These are phyloP conservation scores for Hypomesus transpacificus DNA, from an alignment of 2,113 vertebrate genomes.

Conservation along the genomic window DNA sequence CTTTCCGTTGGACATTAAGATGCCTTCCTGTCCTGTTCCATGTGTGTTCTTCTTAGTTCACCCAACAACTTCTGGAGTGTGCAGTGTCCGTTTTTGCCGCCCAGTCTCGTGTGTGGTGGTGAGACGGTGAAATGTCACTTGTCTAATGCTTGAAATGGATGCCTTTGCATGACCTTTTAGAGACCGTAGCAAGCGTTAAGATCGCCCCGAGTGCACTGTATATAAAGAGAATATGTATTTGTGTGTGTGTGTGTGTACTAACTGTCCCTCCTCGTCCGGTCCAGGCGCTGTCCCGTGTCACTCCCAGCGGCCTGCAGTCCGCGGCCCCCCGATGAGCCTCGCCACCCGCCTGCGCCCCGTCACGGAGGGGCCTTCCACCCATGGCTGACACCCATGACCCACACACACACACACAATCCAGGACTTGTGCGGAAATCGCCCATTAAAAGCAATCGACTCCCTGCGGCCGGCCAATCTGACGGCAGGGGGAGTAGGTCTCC, in stretches of 20 bases:
- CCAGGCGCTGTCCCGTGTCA: slow-evolving; percentile 92
- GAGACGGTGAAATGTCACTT: too few relatives aligned
- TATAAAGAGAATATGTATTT: neutral
- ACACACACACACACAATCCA: neutral
- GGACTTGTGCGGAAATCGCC: too few relatives aligned
- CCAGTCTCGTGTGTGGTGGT: too few relatives aligned
- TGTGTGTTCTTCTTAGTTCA: neutral
- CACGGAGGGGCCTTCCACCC: slow-evolving; percentile 79
- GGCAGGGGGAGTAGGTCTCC: too few relatives aligned
- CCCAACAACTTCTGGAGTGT: neutral
- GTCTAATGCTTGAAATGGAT: too few relatives aligned
- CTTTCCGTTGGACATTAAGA: too few relatives aligned
- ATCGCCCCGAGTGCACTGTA: neutral
- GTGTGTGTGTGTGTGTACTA: neutral
- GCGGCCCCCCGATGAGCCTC: slow-evolving; percentile 89
- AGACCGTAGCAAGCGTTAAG: too few relatives aligned
- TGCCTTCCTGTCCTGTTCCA: too few relatives aligned
- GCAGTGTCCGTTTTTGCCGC: neutral
- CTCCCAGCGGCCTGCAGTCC: slow-evolving; percentile 91
- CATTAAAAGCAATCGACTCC: too few relatives aligned
- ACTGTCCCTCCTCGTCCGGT: neutral
- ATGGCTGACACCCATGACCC: slow-evolving; percentile 66
- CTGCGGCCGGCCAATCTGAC: too few relatives aligned
- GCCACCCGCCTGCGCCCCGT: slow-evolving; percentile 52
- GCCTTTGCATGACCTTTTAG: too few relatives aligned